phyloP scores from a whole-genome alignment of 1,140 invertebrate genomes.

The Trachelipus rathkii region DNA sequence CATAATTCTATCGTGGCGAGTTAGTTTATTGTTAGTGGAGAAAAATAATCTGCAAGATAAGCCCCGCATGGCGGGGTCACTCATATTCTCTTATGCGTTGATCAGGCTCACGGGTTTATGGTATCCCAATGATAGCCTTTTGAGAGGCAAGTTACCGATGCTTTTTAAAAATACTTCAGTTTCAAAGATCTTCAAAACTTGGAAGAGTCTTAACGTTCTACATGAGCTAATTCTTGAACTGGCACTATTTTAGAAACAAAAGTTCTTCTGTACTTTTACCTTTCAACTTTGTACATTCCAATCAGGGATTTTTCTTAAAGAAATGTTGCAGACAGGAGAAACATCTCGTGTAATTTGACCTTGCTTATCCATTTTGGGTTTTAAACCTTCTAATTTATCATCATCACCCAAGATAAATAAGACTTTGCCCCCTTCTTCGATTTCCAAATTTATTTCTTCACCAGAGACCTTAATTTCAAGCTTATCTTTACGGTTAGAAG shows the following conservation, averaged over 20 bases:
- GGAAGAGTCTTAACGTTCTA: neutral
- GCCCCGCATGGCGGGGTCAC: neutral
- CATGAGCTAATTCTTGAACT: too few relatives aligned
- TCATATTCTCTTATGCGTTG: neutral
- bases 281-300: too few relatives aligned
- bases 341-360: neutral
- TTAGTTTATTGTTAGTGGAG: too few relatives aligned
- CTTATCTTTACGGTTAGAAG: neutral
- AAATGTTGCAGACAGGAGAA: neutral
- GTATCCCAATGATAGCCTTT: neutral
- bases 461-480: slow-evolving; percentile 28
- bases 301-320: too few relatives aligned
- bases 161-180: neutral
- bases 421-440: slow-evolving; percentile 51
- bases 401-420: slow-evolving; percentile 73
- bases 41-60: neutral
- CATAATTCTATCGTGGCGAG: too few relatives aligned
- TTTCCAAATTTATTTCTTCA: slow-evolving; percentile 45
- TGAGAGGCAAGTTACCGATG: neutral
- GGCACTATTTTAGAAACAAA: too few relatives aligned
- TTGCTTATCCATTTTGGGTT: slow-evolving; percentile 45
- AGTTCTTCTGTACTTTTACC: too few relatives aligned
- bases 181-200: neutral
- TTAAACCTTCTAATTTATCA: slow-evolving; percentile 60
- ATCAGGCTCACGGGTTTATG: neutral